Conservation (phyloP, 2,888 invertebrate genomes). For the Ectobius pallidus region DNA sequence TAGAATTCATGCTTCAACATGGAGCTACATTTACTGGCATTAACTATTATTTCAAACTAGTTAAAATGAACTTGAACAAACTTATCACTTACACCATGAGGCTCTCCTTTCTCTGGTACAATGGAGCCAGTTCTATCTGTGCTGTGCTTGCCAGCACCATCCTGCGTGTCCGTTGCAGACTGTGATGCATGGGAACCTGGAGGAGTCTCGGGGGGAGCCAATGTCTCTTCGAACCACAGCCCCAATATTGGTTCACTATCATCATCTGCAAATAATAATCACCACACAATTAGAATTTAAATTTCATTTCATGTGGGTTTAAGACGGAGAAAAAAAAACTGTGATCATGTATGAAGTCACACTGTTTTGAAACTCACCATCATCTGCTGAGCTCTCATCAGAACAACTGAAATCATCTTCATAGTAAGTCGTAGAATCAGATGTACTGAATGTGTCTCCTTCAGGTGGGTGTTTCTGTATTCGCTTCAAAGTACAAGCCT, state of each 20-base stretch:
- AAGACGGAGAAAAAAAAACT: too few relatives aligned
- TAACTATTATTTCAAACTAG: too few relatives aligned
- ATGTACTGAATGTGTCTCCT: conserved; percentile 81
- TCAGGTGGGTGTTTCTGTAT: conserved; percentile 82
- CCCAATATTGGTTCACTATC: conserved; percentile 88
- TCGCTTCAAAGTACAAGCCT: conserved; percentile 81
- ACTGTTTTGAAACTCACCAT: conserved; percentile 62
- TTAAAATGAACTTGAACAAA: too few relatives aligned
- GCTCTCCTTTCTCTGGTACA: conserved; percentile 79
- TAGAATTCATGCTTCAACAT: too few relatives aligned
- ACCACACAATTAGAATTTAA: neutral
- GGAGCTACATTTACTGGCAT: too few relatives aligned
- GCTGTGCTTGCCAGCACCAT: conserved; percentile 39
- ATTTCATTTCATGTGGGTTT: too few relatives aligned
- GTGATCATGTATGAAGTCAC: neutral
- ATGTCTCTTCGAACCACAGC: conserved; percentile 92
- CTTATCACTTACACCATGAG: conserved; percentile 69
- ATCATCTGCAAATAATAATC: conserved; percentile 68
- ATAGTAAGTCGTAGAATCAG: conserved; percentile 95
- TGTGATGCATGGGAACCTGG: conserved; percentile 55
- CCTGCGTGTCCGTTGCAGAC: conserved; percentile 42
- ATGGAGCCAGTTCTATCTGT: conserved; percentile 59
- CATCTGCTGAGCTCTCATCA: conserved; percentile 87
- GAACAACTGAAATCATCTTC: conserved; percentile 91
- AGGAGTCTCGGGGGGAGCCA: conserved; percentile 76